Evolutionary conservation across 2,888 invertebrate species (phyloP).

Genomic region (Agrochola macilenta): DNA sequence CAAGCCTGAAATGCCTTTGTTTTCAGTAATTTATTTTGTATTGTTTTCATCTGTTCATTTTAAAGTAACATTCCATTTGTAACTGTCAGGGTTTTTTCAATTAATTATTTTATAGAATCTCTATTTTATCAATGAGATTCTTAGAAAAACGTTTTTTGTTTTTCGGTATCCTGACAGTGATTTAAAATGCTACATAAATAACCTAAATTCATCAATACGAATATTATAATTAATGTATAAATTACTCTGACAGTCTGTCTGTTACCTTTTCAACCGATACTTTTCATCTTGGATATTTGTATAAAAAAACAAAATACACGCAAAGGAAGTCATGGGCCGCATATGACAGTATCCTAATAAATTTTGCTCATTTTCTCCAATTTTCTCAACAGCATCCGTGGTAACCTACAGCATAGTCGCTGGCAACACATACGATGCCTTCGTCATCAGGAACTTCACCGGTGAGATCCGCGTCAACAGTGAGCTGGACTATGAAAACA

Average conservation of each 20-base stretch:
- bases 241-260: background rate
- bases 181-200: background rate
- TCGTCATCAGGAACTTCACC: conserved; percentile 95
- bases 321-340: too few species aligned
- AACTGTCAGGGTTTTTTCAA: background rate
- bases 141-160: too few species aligned
- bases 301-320: background rate
- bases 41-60: background rate
- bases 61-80: background rate
- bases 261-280: background rate
- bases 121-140: background rate
- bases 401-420: conserved; percentile 96
- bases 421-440: conserved; percentile 96
- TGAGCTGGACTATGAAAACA: conserved; percentile 95
- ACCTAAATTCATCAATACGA: background rate
- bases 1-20: background rate
- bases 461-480: conserved; percentile 96
- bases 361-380: background rate
- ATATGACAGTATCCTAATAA: too few species aligned
- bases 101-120: background rate
- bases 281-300: background rate
- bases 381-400: conserved; percentile 91
- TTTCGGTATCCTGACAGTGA: background rate
- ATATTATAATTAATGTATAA: too few species aligned
- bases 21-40: background rate